Evolutionary conservation across 2,113 vertebrate genomes (phyloP), one percentile per base, ranked within the genome.

Genomic region (Myrmophylax atrothorax): DNA sequence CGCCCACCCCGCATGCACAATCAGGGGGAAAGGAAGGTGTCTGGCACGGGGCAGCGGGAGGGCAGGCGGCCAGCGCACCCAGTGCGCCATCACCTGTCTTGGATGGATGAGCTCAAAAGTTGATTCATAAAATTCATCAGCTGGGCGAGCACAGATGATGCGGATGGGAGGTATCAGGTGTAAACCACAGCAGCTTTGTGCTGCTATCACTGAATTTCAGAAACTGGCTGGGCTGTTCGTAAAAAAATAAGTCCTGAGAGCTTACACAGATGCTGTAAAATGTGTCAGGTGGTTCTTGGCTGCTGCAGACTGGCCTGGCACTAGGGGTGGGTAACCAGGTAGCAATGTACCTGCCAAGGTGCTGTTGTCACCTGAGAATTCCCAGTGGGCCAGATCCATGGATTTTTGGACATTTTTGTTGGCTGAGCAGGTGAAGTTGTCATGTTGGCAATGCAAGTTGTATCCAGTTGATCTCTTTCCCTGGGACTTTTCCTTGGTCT

Each of bases 81-180:
- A 2, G 67, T 0, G 75, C 0, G 6, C 80, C 0, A 9, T 91
- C 93, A 63, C 67, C 67, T 77, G 70, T 13, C 62, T 44, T 46
- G 67, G 85, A 70, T 69, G 59, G 87, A 59, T n/a, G 33, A 42
- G 62, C 74, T 67, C n/a, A 47, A 75, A 68, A 84, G 83, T 72
- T 84, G 46, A 87, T 90, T 92, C 92, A 84, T 88, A 73, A 90
- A 95, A 67, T 53, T 79, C 37, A 46, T 76, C 87, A 80, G 67
- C 37, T 56, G 94, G 91, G 46, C 70, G 47, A 94, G 83, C 73
- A 25, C 76, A 92, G 91, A 83, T 92, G 89, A 93, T 89, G 47
- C 60, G 28, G 89, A 58, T n/a, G 67, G 75, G 73, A 67, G 60
- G 47, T 72, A 73, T 53, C 62, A 53, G 88, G 87, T 87, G 53